A percentile compares a stretch with the other conserved stretches of the same genome.
Evolutionary conservation across 2,113 vertebrate species (phyloP).

Genomic region (Tetrao urogallus): DNA sequence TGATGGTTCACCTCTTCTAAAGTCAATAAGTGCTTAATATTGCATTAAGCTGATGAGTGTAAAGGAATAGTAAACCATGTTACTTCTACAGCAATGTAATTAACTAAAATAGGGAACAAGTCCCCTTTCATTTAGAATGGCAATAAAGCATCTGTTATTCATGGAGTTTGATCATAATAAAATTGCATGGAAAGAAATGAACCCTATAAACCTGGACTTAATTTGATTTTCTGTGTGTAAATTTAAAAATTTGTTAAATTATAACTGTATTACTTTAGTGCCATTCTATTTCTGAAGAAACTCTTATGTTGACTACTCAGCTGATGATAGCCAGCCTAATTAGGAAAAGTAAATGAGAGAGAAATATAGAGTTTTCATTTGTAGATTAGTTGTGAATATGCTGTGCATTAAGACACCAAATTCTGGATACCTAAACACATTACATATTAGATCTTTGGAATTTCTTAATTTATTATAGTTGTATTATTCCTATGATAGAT

Average conservation of each 20-base stretch:
- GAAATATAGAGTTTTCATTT: not conserved
- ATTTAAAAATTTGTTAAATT: not conserved
- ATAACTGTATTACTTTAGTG: not conserved
- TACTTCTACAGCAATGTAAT: not conserved
- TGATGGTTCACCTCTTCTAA: slow-evolving; percentile 45
- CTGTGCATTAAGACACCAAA: not conserved
- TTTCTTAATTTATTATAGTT: not conserved
- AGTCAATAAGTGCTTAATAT: slow-evolving; percentile 66
- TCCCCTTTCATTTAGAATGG: slow-evolving; percentile 17
- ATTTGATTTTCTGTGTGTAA: not conserved
- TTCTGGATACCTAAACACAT: not conserved
- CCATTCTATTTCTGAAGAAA: not conserved
- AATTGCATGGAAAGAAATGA: not conserved
- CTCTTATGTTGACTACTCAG: not conserved
- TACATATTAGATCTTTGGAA: not conserved
- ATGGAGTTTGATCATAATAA: not conserved
- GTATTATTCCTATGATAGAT: not conserved
- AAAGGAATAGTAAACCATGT: slow-evolving; percentile 32
- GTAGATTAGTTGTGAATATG: not conserved
- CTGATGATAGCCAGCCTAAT: not conserved
- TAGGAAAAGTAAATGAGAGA: not conserved
- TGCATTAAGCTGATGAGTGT: slow-evolving; percentile 46
- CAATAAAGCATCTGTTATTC: not conserved
- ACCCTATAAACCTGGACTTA: not conserved
- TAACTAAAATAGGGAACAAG: slow-evolving; percentile 11